Evolutionary conservation across 2,888 invertebrate genomes (phyloP).

Genomic region (Crepidodera aurea): DNA sequence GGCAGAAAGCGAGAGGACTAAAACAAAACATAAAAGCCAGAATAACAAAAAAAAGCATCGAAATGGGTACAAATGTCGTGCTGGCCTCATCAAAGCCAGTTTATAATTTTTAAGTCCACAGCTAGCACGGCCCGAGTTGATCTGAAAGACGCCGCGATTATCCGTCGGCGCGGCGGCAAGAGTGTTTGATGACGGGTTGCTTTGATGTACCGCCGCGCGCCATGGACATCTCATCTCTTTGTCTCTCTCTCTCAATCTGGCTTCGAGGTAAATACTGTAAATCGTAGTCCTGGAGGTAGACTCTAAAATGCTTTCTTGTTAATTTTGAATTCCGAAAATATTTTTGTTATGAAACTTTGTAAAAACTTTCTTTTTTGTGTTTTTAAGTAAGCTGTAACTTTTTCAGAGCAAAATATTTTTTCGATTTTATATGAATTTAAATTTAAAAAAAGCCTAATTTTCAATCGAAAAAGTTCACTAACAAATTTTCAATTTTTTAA

Average conservation of each 20-base stretch:
- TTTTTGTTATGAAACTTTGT: no score
- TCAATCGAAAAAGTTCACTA: no score
- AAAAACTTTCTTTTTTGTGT: no score
- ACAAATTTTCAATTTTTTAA: no score
- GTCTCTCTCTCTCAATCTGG: conserved; percentile 25
- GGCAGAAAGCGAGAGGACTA: conserved; percentile 35
- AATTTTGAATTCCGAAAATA: no score
- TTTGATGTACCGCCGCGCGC: conserved; percentile 41
- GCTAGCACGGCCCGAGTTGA: conserved; percentile 33
- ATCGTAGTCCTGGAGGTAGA: background rate
- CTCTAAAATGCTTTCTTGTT: background rate
- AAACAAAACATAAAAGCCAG: conserved; percentile 33
- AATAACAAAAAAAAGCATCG: conserved; percentile 37
- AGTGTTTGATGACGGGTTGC: conserved; percentile 43
- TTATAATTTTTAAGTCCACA: conserved; percentile 50
- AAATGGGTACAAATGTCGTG: conserved; percentile 44
- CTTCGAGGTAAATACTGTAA: conserved; percentile 8
- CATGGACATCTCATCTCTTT: conserved; percentile 25
- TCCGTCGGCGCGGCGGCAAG: conserved; percentile 36
- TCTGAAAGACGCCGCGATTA: conserved; percentile 40
- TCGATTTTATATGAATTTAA: no score
- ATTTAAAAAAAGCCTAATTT: no score
- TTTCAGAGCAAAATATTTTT: no score
- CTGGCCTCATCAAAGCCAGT: conserved; percentile 49
- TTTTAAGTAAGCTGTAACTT: no score